These are phyloP conservation scores for Sebastes vulpes DNA, from an alignment of 2,797 vertebrate genomes.

Conservation along the genomic window DNA sequence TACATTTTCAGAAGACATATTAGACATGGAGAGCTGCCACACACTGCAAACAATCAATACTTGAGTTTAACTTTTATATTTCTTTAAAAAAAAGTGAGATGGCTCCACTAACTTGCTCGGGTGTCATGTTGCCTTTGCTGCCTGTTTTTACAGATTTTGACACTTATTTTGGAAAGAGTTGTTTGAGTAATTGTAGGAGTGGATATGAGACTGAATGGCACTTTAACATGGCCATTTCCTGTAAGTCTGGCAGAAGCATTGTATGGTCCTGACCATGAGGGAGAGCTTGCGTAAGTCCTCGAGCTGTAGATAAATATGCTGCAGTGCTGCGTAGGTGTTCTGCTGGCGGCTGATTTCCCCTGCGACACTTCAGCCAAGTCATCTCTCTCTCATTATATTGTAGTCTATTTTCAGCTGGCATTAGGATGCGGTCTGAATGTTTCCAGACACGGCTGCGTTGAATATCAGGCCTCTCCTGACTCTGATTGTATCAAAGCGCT, in stretches of 20 bases:
- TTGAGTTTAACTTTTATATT: neutral
- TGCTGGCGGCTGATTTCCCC: conserved; percentile 59
- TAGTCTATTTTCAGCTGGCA: conserved; percentile 54
- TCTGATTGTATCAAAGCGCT: conserved; percentile 20
- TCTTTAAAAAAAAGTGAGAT: neutral
- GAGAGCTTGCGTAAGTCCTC: conserved; percentile 36
- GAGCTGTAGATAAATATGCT: conserved; percentile 53
- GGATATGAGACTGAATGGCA: conserved; percentile 4
- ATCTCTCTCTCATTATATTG: conserved; percentile 59
- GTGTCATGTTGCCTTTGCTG: neutral
- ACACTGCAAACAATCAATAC: neutral
- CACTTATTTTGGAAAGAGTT: neutral
- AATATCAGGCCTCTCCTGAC: conserved; percentile 14
- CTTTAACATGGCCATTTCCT: conserved; percentile 29
- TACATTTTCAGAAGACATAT: neutral
- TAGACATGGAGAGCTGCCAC: neutral
- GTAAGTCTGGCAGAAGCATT: conserved; percentile 4
- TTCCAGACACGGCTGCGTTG: conserved; percentile 35
- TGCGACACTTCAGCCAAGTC: conserved; percentile 67
- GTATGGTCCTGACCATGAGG: conserved; percentile 20
- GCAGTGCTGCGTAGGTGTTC: conserved; percentile 65
- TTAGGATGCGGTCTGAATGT: conserved; percentile 33
- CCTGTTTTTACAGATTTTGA: neutral
- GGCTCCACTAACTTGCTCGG: neutral
- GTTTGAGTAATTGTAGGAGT: neutral